phyloP scores from a whole-genome alignment of 2,797 vertebrate species.

The Bryconaethiops microstoma region DNA sequence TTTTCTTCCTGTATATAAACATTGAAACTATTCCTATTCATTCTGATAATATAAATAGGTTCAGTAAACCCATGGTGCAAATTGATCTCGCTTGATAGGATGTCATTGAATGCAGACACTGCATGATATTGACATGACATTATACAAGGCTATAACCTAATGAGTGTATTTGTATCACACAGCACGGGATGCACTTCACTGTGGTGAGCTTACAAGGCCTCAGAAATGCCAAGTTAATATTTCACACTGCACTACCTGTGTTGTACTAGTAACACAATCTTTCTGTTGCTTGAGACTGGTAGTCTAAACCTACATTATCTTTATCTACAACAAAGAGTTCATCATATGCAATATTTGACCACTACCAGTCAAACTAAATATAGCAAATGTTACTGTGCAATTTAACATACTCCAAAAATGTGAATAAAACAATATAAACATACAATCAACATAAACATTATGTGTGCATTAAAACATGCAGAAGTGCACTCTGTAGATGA shows the following conservation, averaged over 20 bases:
- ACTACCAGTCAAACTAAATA: too few species aligned
- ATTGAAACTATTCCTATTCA: neutral
- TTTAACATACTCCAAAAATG: too few species aligned
- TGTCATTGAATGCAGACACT: neutral
- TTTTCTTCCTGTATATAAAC: neutral
- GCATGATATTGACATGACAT: neutral
- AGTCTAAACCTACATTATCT: neutral
- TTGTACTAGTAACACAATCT: conserved; percentile 17
- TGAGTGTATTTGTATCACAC: neutral
- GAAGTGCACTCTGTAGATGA: neutral
- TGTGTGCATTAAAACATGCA: too few species aligned
- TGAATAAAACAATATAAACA: too few species aligned
- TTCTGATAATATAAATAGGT: neutral
- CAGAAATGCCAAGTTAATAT: conserved; percentile 22
- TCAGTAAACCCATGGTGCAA: neutral
- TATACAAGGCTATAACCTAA: conserved; percentile 5
- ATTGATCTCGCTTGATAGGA: neutral
- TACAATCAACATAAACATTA: too few species aligned
- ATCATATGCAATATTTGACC: neutral
- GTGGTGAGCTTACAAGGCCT: conserved; percentile 1
- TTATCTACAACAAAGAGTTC: neutral
- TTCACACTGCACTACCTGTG: conserved; percentile 11
- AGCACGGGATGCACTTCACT: neutral
- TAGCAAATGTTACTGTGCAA: too few species aligned
- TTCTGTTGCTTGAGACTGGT: conserved; percentile 3